phyloP scores from a whole-genome alignment of 2,113 vertebrate species.

The Urocolius indicus region DNA sequence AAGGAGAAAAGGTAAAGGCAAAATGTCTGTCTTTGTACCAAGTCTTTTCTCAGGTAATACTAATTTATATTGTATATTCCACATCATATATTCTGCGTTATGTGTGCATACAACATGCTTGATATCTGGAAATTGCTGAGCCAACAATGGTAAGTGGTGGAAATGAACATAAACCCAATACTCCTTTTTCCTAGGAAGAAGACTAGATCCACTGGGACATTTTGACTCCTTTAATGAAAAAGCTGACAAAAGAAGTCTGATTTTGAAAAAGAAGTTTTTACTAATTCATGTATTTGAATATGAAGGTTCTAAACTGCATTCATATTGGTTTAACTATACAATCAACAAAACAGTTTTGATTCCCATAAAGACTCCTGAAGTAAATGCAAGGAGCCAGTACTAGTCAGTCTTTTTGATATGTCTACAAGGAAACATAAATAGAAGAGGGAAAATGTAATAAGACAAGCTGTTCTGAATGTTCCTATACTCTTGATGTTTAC shows the following conservation, averaged over 20 bases:
- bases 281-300: neutral
- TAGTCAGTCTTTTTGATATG: neutral
- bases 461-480: neutral
- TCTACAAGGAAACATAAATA: neutral
- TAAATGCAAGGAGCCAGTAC: neutral
- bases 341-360: neutral
- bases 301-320: neutral
- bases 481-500: neutral
- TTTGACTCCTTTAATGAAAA: neutral
- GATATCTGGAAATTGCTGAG: neutral
- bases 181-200: rapidly evolving
- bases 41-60: neutral
- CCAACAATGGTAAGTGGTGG: neutral
- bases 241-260: neutral
- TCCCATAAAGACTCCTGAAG: neutral
- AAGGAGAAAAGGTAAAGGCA: neutral
- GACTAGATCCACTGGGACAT: neutral
- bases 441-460: neutral
- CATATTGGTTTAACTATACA: neutral
- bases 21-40: neutral
- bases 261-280: neutral
- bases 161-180: neutral
- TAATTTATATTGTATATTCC: neutral
- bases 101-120: neutral
- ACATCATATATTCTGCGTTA: neutral